These are phyloP conservation scores for Dromaius novaehollandiae DNA, from an alignment of 2,113 vertebrate species.

Conservation along the genomic window DNA sequence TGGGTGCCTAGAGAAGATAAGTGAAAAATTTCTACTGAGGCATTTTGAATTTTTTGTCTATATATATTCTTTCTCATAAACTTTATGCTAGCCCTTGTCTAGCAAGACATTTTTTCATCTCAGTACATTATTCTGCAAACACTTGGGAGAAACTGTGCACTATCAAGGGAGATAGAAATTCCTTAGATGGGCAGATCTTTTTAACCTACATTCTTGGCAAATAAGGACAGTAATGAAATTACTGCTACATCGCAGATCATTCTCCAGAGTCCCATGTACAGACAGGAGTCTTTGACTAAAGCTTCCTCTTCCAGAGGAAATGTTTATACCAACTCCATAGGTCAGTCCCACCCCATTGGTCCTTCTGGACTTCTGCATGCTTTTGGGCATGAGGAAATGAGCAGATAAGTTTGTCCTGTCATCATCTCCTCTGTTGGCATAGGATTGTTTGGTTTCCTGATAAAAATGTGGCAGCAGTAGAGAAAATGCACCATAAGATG, in stretches of 20 bases:
- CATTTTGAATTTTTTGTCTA: background rate
- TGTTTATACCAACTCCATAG: background rate
- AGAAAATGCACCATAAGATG: background rate
- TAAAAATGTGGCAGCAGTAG: background rate
- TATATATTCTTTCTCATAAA: background rate
- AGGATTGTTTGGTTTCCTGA: background rate
- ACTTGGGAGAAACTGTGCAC: background rate
- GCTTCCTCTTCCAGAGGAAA: background rate
- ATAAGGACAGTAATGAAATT: background rate
- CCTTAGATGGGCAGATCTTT: background rate
- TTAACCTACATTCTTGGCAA: background rate
- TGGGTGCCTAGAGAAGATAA: background rate
- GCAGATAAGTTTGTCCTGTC: background rate
- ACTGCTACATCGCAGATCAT: background rate
- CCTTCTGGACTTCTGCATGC: background rate
- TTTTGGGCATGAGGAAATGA: background rate
- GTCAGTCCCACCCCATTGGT: background rate
- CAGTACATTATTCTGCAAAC: background rate
- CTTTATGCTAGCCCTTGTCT: background rate
- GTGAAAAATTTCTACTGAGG: background rate
- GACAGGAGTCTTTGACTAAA: background rate
- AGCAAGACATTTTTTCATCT: background rate
- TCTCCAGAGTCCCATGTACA: background rate
- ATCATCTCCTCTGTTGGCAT: background rate
- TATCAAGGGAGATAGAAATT: background rate